Evolutionary conservation across 2,797 vertebrate species (phyloP).

Genomic region (Brotogeris chrysoptera): DNA sequence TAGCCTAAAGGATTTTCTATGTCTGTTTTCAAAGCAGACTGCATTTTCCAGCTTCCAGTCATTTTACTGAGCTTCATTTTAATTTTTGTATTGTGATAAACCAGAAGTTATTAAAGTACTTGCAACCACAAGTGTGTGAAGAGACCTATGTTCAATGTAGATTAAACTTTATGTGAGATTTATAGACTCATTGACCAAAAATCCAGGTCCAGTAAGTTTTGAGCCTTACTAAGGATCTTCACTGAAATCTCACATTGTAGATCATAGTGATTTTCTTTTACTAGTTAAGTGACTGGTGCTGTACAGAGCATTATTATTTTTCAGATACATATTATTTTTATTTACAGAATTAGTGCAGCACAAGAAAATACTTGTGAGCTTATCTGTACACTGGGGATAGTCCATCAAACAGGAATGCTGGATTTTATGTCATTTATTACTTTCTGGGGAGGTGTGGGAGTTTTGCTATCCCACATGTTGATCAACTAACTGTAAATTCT

Average conservation of each 20-base stretch:
- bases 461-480: background rate
- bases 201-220: background rate
- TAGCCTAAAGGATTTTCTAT: background rate
- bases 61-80: slow-evolving; percentile 26
- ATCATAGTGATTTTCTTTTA: background rate
- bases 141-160: background rate
- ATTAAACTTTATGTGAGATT: slow-evolving; percentile 23
- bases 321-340: background rate
- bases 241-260: background rate
- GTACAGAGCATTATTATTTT: background rate
- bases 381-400: background rate
- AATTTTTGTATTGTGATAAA: background rate
- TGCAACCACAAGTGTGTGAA: background rate
- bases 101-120: background rate
- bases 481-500: background rate
- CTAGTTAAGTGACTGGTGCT: background rate
- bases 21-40: slow-evolving; percentile 1
- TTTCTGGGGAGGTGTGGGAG: background rate
- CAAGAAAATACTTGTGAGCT: background rate
- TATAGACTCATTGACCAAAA: background rate
- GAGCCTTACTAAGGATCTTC: background rate
- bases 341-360: background rate
- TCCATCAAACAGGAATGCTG: background rate
- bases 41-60: background rate
- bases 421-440: background rate